Evolutionary conservation across 2,888 invertebrate genomes (phyloP).

Genomic region (Merodon equestris): DNA sequence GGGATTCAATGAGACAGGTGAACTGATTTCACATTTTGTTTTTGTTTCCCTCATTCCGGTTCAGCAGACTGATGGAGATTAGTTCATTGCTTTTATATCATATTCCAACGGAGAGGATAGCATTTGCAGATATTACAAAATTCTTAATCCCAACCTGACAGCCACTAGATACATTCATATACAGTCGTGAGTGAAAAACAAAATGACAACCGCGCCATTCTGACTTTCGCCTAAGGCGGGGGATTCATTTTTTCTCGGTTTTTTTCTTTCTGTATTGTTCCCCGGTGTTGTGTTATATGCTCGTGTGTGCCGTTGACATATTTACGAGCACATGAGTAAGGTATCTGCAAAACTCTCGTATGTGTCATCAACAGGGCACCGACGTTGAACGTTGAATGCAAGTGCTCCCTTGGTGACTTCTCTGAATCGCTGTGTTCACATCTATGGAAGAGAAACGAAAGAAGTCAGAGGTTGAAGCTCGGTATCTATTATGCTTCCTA

Average conservation of each 20-base stretch:
- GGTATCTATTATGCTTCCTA: too few relatives aligned
- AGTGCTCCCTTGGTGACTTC: too few relatives aligned
- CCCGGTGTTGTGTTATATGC: constrained; percentile 33
- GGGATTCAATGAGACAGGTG: constrained; percentile 51
- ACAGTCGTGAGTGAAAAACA: constrained; percentile 34
- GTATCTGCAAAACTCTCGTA: background rate
- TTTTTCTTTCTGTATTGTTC: constrained; percentile 4
- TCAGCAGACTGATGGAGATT: constrained; percentile 29
- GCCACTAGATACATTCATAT: constrained; percentile 4
- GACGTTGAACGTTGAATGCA: too few relatives aligned
- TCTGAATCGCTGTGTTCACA: too few relatives aligned
- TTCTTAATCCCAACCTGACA: constrained; percentile 52
- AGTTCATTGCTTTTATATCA: constrained; percentile 26
- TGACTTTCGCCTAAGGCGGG: constrained; percentile 22
- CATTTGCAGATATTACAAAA: constrained; percentile 56
- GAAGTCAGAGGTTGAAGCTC: too few relatives aligned
- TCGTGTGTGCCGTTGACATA: constrained; percentile 55
- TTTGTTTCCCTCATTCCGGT: too few relatives aligned
- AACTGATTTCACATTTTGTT: constrained; percentile 5
- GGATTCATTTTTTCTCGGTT: constrained; percentile 15
- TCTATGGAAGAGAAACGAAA: too few relatives aligned
- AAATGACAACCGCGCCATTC: constrained; percentile 40
- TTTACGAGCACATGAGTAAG: constrained; percentile 55
- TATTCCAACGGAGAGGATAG: constrained; percentile 59
- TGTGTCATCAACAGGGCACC: too few relatives aligned